Percentiles rank a stretch among this genome's conserved stretches.
Conservation (phyloP, 1,140 invertebrate species). For the Arctopsyche grandis region DNA sequence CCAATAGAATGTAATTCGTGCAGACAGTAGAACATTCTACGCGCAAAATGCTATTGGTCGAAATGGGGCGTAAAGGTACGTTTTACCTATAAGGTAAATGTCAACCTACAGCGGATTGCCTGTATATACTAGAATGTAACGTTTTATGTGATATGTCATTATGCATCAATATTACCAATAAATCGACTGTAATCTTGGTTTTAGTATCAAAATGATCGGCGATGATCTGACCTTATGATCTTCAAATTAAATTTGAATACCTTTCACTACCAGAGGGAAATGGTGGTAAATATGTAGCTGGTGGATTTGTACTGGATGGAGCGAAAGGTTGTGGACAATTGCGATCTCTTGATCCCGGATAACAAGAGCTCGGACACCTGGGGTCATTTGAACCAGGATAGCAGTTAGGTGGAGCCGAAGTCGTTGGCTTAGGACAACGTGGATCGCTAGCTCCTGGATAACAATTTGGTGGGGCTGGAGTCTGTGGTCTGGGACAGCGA, state of each 20-base stretch:
- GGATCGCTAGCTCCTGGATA: constrained; percentile 57
- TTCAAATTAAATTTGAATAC: background rate
- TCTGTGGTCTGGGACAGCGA: constrained; percentile 56
- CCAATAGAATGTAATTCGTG: too few relatives aligned
- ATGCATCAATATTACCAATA: too few relatives aligned
- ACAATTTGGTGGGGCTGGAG: constrained; percentile 39
- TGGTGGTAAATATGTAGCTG: constrained; percentile 66
- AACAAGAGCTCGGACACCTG: constrained; percentile 63
- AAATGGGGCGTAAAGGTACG: too few relatives aligned
- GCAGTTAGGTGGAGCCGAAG: constrained; percentile 48
- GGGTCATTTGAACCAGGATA: constrained; percentile 59
- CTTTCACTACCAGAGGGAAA: constrained; percentile 62
- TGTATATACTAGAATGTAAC: too few relatives aligned
- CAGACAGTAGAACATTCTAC: too few relatives aligned
- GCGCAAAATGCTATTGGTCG: too few relatives aligned
- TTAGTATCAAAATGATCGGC: too few relatives aligned
- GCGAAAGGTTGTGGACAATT: constrained; percentile 68
- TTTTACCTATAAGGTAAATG: too few relatives aligned
- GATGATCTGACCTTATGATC: too few relatives aligned
- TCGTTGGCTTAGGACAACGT: constrained; percentile 37
- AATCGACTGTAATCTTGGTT: too few relatives aligned
- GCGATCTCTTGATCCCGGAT: constrained; percentile 70
- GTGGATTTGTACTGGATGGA: constrained; percentile 67
- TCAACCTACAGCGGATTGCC: too few relatives aligned
- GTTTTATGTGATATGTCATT: too few relatives aligned